Evolutionary conservation across 1,140 invertebrate genomes (phyloP), one percentile per base, ranked within the genome.

Genomic region (Palaemon carinicauda): DNA sequence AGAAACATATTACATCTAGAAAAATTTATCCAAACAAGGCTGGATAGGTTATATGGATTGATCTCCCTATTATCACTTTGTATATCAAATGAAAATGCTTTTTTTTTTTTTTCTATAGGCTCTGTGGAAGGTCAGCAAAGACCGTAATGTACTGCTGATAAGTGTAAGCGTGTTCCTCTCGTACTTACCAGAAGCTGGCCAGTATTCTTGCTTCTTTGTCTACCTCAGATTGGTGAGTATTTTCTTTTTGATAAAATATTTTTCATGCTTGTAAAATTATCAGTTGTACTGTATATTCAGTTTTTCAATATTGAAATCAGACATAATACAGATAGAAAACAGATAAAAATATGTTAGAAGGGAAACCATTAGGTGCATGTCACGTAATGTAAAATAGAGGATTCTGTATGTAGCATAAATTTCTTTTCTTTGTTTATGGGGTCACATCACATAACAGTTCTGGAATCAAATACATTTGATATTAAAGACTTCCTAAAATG

Each of bases 191-290:
- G 99, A 99, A 90, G 94, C 94, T 60, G 90, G 90, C 51, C 90
- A 90, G 92, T 99, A 99, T 92, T 99, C 98, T 83, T 99, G 98
- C 93, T 99, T 99, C 93, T 99, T 99, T 93, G 98, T 99, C 89
- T 99, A 99, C 92, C 94, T 99, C 71, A 98, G 97, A 93, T 93
- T 99, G 90, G 98, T 95, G 91, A 92, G 93, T 91, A 15, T 7
- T 33, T 33, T 54, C 15, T n/a, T 29, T 9, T 41, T 15, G n/a
- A 15, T 31, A 3, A 15, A 27, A 15, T 17, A 1, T 4, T 69
- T n/a, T 69, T 24, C n/a, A 4, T 69, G 60, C 14, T 2, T 69
- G 1, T 12, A 21, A 19, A 12, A n/a, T n/a, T 65, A 7, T 65
- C 29, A 12, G 10, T 65, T 69, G 21, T 24, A 0, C 5, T 2